Evolutionary conservation across 2,113 vertebrate species (phyloP), one percentile per base, ranked within the genome.

Genomic region (Nettapus auritus): DNA sequence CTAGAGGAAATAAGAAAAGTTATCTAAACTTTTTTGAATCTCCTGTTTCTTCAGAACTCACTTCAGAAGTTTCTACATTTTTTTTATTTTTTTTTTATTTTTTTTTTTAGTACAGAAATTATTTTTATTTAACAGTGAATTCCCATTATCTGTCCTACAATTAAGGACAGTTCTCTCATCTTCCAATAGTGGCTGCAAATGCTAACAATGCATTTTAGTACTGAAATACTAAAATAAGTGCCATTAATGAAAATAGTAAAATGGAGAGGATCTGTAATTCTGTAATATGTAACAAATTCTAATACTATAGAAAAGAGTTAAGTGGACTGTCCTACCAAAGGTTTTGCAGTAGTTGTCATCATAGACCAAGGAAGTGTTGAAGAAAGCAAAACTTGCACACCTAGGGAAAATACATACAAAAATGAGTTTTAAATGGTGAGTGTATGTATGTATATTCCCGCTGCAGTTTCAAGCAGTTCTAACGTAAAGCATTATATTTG

Each of bases 281-380:
- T 40, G 8, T 3, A 23, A 22, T 18, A 40, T 8, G 3, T 2
- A 12, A 16, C 7, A 28, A 21, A 9, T 53, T 40, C 31, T 69
- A 60, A 23, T 25, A 5, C 3, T 4, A 5, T 0, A 60, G 46
- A 16, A 64, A 31, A 18, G 23, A 29, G 38, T 5, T 46, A 22
- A 0, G 19, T 34, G 8, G 4, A 4, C 14, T 34, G 29, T 82
- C 98, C 96, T 97, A 98, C 98, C 98, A 11, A 11, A 2, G 97
- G 64, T 33, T 18, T 38, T 4, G 91, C 33, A 2, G 97, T 89
- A 9, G 92, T 86, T 8, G 93, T 96, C 74, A 64, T 4, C 12
- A 82, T 19, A 64, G 95, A 60, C 91, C 93, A 94, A 0, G 96
- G 86, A 1, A 92, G 79, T 0, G 98, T 92, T 7, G 97, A 96